Percentiles rank a stretch among this genome's conserved stretches.
Evolutionary conservation across 1,140 invertebrate species (phyloP).

Genomic region (Glomeris maerens): DNA sequence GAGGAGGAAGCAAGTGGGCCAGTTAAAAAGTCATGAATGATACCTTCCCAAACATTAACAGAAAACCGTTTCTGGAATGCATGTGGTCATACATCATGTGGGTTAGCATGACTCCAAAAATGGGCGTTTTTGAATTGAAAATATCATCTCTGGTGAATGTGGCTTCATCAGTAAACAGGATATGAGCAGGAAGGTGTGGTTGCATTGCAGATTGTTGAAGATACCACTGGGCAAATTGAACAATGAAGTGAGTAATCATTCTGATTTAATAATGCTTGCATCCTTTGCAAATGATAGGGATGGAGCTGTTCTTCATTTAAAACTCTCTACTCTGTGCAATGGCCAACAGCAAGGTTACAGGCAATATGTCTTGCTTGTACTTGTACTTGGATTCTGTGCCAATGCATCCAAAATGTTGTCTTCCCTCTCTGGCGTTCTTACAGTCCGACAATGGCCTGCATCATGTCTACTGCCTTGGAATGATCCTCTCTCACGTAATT

Average conservation of each 20-base stretch:
- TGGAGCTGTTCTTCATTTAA: constrained; percentile 1
- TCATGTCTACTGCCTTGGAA: no score
- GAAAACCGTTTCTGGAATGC: no score
- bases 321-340: background rate
- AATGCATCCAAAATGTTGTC: background rate
- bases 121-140: background rate
- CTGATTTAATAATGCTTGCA: background rate
- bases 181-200: constrained; percentile 1
- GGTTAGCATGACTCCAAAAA: background rate
- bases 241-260: background rate
- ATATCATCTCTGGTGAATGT: background rate
- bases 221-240: background rate
- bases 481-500: no score
- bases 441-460: no score
- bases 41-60: background rate
- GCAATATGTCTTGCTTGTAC: background rate
- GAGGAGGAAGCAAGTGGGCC: background rate
- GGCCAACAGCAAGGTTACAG: background rate
- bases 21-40: background rate
- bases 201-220: constrained; percentile 1
- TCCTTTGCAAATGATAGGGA: constrained; percentile 1
- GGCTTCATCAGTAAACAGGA: background rate
- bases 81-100: no score
- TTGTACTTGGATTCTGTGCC: constrained; percentile 1
- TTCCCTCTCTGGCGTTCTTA: no score